Conservation (phyloP, 2,888 invertebrate genomes). For the Caenorhabditis sinica region DNA sequence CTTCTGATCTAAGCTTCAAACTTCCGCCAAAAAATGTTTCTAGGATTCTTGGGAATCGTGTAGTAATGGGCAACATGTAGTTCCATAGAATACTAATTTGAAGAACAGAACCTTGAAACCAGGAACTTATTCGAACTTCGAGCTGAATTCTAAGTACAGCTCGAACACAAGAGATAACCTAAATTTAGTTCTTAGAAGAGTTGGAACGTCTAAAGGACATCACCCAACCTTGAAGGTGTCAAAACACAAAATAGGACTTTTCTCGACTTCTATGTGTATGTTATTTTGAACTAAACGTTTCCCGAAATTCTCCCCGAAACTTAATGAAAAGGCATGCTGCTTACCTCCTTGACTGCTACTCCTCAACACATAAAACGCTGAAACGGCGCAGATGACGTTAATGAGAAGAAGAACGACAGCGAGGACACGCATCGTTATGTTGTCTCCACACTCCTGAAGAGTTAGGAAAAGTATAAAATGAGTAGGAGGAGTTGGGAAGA, state of each 20-base stretch:
- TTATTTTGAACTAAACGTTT: background rate
- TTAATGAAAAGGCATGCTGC: background rate
- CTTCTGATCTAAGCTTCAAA: too few species aligned
- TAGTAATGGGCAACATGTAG: too few species aligned
- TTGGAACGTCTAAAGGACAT: too few species aligned
- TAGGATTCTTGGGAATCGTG: too few species aligned
- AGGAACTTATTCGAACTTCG: too few species aligned
- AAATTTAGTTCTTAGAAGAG: too few species aligned
- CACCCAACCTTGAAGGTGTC: background rate
- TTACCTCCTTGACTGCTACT: constrained; percentile 34
- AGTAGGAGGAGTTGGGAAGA: constrained; percentile 23
- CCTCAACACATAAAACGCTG: constrained; percentile 53
- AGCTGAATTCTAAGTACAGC: too few species aligned
- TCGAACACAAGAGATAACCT: too few species aligned
- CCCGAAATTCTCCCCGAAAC: background rate
- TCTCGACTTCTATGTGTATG: background rate
- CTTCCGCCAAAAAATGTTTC: too few species aligned
- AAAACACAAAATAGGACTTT: background rate
- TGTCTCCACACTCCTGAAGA: constrained; percentile 7
- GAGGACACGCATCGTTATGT: constrained; percentile 37
- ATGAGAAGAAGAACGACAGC: constrained; percentile 54
- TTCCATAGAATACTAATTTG: too few species aligned
- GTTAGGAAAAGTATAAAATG: constrained; percentile 56
- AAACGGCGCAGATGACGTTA: constrained; percentile 45
- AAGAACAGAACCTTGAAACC: too few species aligned